Conservation (phyloP, 1,140 invertebrate genomes). For the Zaprionus capensis region DNA sequence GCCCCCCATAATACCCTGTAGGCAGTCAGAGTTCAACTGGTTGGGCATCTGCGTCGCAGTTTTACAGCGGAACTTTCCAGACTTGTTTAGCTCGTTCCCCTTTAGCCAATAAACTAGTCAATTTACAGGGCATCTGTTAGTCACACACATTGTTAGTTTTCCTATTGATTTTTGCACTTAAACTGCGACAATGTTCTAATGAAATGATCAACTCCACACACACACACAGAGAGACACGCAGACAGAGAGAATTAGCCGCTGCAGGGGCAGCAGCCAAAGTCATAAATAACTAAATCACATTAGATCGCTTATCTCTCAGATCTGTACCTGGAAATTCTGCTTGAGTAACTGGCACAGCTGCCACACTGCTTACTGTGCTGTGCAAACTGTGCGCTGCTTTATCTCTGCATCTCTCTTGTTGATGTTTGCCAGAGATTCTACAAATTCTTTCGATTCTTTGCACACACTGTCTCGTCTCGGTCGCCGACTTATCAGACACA, state of each 20-base stretch:
- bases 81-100: not conserved
- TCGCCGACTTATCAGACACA: constrained; percentile 7
- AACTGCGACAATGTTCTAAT: constrained; percentile 35
- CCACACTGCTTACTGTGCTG: not conserved
- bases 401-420: constrained; percentile 18
- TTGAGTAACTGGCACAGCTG: constrained; percentile 3
- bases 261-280: not conserved
- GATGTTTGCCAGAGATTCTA: constrained; percentile 24
- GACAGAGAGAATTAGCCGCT: constrained; percentile 14
- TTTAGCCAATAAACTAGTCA: not conserved
- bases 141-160: not conserved
- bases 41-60: not conserved
- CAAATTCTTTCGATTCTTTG: constrained; percentile 23
- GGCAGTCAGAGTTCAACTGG: not conserved
- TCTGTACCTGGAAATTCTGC: constrained; percentile 14
- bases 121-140: not conserved
- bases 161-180: constrained; percentile 50
- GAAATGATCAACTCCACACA: constrained; percentile 27
- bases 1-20: not conserved
- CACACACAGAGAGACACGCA: not conserved
- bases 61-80: not conserved
- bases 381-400: constrained; percentile 12
- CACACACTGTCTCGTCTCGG: not conserved
- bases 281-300: constrained; percentile 30
- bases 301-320: not conserved